Evolutionary conservation across 2,797 vertebrate genomes (phyloP), one percentile per base, ranked within the genome.

Genomic region (Leuciscus waleckii): DNA sequence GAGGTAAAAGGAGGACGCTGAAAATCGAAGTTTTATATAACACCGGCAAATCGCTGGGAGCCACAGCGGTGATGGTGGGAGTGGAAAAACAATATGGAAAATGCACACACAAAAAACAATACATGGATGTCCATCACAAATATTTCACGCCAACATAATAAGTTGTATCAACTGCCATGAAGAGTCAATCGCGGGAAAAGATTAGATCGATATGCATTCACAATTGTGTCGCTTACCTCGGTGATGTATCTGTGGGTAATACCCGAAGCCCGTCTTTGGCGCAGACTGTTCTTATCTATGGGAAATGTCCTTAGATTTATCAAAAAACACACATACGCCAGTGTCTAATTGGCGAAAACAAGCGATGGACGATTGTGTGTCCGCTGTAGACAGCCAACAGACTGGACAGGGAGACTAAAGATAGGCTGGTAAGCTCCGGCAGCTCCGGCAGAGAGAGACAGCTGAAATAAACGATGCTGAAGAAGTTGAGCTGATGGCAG

Each of bases 1-100:
- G 74, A 89, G 87, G 81, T 73, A 82, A 74, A 51, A 67, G 21
- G 37, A 73, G 67, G 7, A 83, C 54, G 75, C 56, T 13, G 32
- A 78, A 75, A 87, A 91, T 91, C 32, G 69, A 87, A 91, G 90
- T 92, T 93, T 92, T 93, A 93, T 92, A 86, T 92, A 93, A 93
- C 85, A 65, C 79, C 80, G 54, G 65, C 39, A 65, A 83, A 87
- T 70, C 37, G 54, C 73, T 74, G 19, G 68, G 56, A 73, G 69
- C 46, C 43, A 75, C 58, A 51, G 51, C 41, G 41, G 5, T 81
- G 73, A 54, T 69, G 74, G 58, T 58, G 74, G 65, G 19, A 78
- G 79, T 39, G 75, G 58, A 51, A 63, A 78, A 82, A 86, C 39
- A 26, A 61, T 43, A 78, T 75, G 35, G 56, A 78, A 63, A 43